Evolutionary conservation across 2,797 vertebrate genomes (phyloP).

Genomic region (Tenualosa ilisha): DNA sequence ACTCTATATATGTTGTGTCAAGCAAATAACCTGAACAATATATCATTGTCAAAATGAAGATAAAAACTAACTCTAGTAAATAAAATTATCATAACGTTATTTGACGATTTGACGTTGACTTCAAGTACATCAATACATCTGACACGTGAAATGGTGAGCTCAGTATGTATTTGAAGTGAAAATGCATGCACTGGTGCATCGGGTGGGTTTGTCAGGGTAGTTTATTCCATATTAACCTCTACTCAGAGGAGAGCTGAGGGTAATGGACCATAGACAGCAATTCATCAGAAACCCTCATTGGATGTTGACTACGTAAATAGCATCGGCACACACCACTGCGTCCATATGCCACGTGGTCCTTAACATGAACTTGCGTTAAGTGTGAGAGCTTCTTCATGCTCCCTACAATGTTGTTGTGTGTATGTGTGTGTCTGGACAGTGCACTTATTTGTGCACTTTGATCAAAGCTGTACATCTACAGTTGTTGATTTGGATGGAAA

Average conservation of each 20-base stretch:
- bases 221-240: conserved; percentile 23
- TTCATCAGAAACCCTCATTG: conserved; percentile 11
- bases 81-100: too few relatives aligned
- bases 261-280: conserved; percentile 17
- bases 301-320: conserved; percentile 18
- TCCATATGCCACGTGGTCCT: neutral
- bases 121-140: neutral
- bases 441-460: neutral
- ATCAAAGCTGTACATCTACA: neutral
- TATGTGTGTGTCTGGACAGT: neutral
- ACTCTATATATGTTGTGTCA: neutral
- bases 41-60: neutral
- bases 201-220: conserved; percentile 3
- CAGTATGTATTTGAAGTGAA: neutral
- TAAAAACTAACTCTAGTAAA: too few relatives aligned
- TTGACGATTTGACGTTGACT: neutral
- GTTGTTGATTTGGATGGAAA: neutral
- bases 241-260: neutral
- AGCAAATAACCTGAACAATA: neutral
- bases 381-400: conserved; percentile 20
- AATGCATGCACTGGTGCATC: neutral
- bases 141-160: neutral
- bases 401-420: neutral
- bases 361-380: neutral
- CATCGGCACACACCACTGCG: neutral